These are phyloP conservation scores for Lanistes nyassanus DNA, from an alignment of 1,140 invertebrate species.

Conservation along the genomic window DNA sequence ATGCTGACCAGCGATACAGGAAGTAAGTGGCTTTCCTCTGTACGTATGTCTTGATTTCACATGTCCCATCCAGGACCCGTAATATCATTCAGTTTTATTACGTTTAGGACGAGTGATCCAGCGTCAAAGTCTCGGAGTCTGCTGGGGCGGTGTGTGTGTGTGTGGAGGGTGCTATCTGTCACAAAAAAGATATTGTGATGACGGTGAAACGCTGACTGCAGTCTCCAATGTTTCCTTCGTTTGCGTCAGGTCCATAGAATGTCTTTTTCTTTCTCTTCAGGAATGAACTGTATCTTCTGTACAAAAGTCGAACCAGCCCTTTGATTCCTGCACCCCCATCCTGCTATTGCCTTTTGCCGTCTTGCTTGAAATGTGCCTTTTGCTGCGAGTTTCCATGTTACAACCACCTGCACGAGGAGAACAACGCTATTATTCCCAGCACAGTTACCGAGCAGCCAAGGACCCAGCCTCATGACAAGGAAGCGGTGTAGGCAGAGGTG, in stretches of 20 bases:
- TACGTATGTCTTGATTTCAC: neutral
- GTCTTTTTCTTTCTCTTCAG: slow-evolving; percentile 71
- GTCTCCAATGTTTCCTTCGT: too few relatives aligned
- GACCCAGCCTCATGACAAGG: neutral
- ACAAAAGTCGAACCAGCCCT: slow-evolving; percentile 87
- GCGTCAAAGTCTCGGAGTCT: neutral
- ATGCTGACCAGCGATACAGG: slow-evolving; percentile 86
- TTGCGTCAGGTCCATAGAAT: too few relatives aligned
- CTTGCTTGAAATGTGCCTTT: slow-evolving; percentile 81
- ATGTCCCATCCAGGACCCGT: neutral
- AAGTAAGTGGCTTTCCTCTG: slow-evolving; percentile 73
- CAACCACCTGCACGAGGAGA: slow-evolving; percentile 51
- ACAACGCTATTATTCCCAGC: slow-evolving; percentile 38
- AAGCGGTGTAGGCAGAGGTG: neutral
- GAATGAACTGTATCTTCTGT: slow-evolving; percentile 84
- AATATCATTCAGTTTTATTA: neutral
- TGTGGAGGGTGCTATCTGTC: neutral
- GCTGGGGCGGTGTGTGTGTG: too few relatives aligned
- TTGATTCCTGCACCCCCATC: slow-evolving; percentile 86
- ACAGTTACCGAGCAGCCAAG: neutral
- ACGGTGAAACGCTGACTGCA: neutral
- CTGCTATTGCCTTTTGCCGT: slow-evolving; percentile 84
- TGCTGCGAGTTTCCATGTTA: slow-evolving; percentile 91
- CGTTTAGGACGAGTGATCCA: neutral
- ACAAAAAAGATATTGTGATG: neutral